These are phyloP conservation scores for Trachymyrmex cornetzi DNA, from an alignment of 1,140 invertebrate species.

Conservation along the genomic window DNA sequence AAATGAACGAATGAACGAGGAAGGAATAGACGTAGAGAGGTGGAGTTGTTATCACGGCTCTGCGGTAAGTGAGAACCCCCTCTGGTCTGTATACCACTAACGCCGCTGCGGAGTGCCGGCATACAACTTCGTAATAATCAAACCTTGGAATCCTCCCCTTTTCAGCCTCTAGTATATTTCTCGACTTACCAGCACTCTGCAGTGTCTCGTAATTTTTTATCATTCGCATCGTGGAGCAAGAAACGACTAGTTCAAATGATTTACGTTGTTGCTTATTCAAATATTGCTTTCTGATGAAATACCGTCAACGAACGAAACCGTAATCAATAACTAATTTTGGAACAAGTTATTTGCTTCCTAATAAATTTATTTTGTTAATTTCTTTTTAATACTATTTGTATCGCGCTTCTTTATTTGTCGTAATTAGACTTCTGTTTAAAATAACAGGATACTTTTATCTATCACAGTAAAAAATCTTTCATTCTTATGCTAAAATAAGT, in stretches of 20 bases:
- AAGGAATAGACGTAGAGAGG: slow-evolving; percentile 61
- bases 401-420: neutral
- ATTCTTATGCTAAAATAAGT: no score
- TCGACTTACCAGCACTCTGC: slow-evolving; percentile 8
- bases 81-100: slow-evolving; percentile 76
- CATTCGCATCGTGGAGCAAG: neutral
- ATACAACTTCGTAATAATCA: slow-evolving; percentile 80
- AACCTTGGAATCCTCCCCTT: slow-evolving; percentile 63
- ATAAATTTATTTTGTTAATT: neutral
- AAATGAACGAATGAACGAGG: slow-evolving; percentile 30
- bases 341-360: neutral
- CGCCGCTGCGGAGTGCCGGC: slow-evolving; percentile 58
- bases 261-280: neutral
- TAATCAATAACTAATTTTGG: neutral
- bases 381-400: slow-evolving; percentile 6
- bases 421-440: neutral
- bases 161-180: slow-evolving; percentile 29
- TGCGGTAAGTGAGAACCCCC: slow-evolving; percentile 81
- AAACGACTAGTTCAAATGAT: neutral
- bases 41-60: slow-evolving; percentile 83
- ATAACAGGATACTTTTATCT: neutral
- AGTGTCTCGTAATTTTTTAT: slow-evolving; percentile 1
- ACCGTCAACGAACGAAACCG: neutral
- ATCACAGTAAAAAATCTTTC: no score
- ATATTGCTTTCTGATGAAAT: neutral